These are phyloP conservation scores for Naja naja DNA, from an alignment of 2,113 vertebrate species.

Conservation along the genomic window DNA sequence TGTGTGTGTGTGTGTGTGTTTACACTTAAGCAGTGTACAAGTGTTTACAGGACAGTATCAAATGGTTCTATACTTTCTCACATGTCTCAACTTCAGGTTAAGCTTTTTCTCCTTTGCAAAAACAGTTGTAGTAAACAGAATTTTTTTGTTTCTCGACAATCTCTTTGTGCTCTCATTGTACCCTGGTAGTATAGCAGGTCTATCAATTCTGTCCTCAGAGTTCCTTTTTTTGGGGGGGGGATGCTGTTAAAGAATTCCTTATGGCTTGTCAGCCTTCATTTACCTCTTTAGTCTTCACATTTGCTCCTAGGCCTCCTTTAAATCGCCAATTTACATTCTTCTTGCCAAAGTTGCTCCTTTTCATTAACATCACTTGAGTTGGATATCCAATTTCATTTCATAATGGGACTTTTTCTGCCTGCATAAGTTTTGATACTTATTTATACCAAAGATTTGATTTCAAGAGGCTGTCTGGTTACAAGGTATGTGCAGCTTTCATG, in stretches of 20 bases:
- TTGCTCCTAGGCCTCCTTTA: constrained; percentile 38
- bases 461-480: background rate
- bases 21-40: background rate
- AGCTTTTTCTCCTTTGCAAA: background rate
- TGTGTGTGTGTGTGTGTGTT: background rate
- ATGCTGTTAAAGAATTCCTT: constrained; percentile 20
- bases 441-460: background rate
- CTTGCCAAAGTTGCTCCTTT: constrained; percentile 48
- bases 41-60: background rate
- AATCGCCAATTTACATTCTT: constrained; percentile 51
- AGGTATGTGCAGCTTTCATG: background rate
- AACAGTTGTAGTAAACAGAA: constrained; percentile 1
- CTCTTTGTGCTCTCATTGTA: constrained; percentile 13
- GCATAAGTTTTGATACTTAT: constrained; percentile 30
- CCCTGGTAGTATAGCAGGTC: background rate
- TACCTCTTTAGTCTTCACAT: constrained; percentile 38
- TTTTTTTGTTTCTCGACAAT: constrained; percentile 31
- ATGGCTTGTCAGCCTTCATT: constrained; percentile 47
- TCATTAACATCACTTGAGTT: constrained; percentile 48
- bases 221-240: fast-evolving
- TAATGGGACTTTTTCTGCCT: background rate
- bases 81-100: background rate
- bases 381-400: constrained; percentile 44
- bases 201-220: background rate
- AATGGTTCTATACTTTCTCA: background rate